Base-by-base conservation (phyloP, 1,140 invertebrate species). In the Eciton burchellii region DNA sequence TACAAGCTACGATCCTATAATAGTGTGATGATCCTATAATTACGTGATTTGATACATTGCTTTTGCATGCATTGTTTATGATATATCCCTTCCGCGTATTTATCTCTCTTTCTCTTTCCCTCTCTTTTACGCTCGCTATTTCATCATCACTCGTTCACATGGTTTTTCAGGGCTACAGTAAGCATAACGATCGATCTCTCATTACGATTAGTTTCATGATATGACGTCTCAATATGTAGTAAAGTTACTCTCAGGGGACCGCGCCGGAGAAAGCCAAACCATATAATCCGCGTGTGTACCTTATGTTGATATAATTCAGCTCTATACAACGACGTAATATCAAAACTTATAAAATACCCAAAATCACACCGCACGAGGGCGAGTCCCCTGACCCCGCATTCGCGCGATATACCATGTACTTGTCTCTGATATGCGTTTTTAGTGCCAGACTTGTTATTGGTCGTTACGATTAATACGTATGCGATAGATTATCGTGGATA, bases 301-400 rank as follows among this genome's bases (percentile, higher is more conserved):
- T 87, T 90, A 35, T 35, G 2, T 2, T 88, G 71, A 84, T 90
- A 89, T 88, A 90, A 88, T 90, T 92, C 89, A 92, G 88, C 86
- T 35, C 35, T 92, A 92, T 91, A 91, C 90, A 92, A 90, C 83
- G 88, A 85, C 87, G 89, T 91, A 35, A 92, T 93, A 93, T 93
- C 91, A 93, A 93, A 93, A 92, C 91, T 91, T 93, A 93, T 93
- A 93, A 93, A 94, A 93, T 93, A 93, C 89, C 90, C 91, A 93
- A 92, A 92, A 93, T 90, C 91, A 92, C 89, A 35, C 35, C 35
- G 35, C 81, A 81, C 88, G 35, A 56, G 49, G 88, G 79, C 89
- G 83, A 74, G 82, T 89, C 88, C 88, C 89, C 91, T 89, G 92
- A 88, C 89, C 89, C 91, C 91, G 91, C 89, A 73, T 85, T 82